These are phyloP conservation scores for Temnothorax ravouxi DNA, from an alignment of 2,888 invertebrate species.

Conservation along the genomic window DNA sequence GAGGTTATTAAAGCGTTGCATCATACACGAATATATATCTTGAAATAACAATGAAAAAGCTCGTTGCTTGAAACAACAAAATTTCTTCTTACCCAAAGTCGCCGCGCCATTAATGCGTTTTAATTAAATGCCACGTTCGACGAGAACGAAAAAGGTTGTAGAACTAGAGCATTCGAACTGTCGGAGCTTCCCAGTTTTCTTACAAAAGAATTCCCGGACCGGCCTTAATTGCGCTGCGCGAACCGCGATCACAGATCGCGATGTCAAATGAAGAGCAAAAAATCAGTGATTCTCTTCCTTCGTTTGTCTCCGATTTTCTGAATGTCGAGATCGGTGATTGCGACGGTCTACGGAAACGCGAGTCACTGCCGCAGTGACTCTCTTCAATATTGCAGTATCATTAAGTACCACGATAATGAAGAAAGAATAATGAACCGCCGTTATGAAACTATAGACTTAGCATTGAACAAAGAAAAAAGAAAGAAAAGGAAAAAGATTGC, in stretches of 20 bases:
- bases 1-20: background rate
- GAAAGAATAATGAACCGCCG: conserved; percentile 60
- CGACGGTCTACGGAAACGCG: conserved; percentile 22
- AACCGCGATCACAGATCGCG: conserved; percentile 32
- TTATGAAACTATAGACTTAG: background rate
- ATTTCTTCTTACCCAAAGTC: background rate
- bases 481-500: conserved; percentile 37
- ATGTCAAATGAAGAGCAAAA: background rate
- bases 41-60: background rate
- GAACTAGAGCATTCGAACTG: conserved; percentile 26
- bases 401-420: conserved; percentile 50
- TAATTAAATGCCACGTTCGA: conserved; percentile 49
- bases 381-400: conserved; percentile 12
- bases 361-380: conserved; percentile 6
- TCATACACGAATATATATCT: background rate
- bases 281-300: background rate
- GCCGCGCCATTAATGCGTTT: conserved; percentile 4
- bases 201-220: conserved; percentile 24
- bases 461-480: background rate
- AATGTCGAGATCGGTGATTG: background rate
- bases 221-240: conserved; percentile 49
- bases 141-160: conserved; percentile 2
- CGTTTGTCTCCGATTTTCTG: background rate
- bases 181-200: conserved; percentile 24
- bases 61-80: background rate